Evolutionary conservation across 2,113 vertebrate genomes (phyloP), one percentile per base, ranked within the genome.

Genomic region (Pterocles gutturalis): DNA sequence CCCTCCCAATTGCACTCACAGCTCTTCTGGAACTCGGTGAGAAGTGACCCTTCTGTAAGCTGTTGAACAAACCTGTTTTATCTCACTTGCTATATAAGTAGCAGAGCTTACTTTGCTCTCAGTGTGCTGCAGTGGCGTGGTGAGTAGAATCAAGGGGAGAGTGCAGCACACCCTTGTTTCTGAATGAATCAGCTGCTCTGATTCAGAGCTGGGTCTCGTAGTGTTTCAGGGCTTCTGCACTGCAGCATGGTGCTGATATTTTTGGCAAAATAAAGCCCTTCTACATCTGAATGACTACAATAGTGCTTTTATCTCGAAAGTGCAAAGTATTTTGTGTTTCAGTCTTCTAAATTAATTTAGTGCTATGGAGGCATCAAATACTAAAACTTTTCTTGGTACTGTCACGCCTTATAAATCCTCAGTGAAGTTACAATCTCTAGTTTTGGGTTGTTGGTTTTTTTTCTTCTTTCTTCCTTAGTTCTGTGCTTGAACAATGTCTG

Each of bases 371-470:
- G 51, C 75, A 73, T 70, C 75, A 82, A 81, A 91, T 70, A 58
- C 29, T 8, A 86, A 80, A 76, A 41, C 17, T 28, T 46, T 79
- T 36, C 45, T 93, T 88, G 43, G 36, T 54, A 8, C 58, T 83
- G 45, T 87, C 61, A 82, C 17, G 71, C 67, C 22, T 76, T 73
- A 15, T 77, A 89, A 96, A 95, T 94, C 58, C 81, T 92, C 87
- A 94, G 57, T 77, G 87, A 90, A 88, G 58, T 66, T 77, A 43
- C 41, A 66, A 13, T 80, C n/a, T 83, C 73, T 48, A 17, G 33
- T 15, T 60, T 88, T 79, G 33, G 11, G 19, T 48, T 22, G n/a
- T 7, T 83, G n/a, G 9, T 1, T 13, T 33, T 70, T 82, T 77
- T 92, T 31, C 7, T 48, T 55, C 36, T 83, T 87, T 91, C 26